Evolutionary conservation across 2,797 vertebrate genomes (phyloP), one percentile per base, ranked within the genome.

Genomic region (Sandelia bainsii): DNA sequence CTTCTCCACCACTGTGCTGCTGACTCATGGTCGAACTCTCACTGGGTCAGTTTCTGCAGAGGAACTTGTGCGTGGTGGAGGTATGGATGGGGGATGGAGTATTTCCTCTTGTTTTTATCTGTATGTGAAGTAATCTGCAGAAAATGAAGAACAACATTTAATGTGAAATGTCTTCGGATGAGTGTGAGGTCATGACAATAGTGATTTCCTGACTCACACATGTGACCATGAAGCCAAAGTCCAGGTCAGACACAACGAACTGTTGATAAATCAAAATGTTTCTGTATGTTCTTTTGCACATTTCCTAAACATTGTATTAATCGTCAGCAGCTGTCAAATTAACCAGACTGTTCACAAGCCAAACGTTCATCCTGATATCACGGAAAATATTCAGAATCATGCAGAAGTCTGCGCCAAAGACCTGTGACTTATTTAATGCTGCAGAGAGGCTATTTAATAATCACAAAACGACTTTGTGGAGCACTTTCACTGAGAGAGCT

Each of bases 101-200:
- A 10, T 37, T 37, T 34, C 32, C 32, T 34, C 32, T 34, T 5
- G 8, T 5, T 42, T 46, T 62, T 51, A 60, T 77, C 37, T 56
- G 56, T 8, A 11, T 8, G 44, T 25, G 12, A 62, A 67, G 49
- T 59, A 86, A 81, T 50, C 58, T 12, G 27, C 25, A 61, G 27
- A 57, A 17, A 69, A 40, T 29, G 10, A n/a, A 52, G 4, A 53
- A 1, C n/a, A n/a, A n/a, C n/a, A n/a, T n/a, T n/a, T n/a, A n/a
- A n/a, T n/a, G n/a, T n/a, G n/a, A n/a, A n/a, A n/a, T n/a, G n/a
- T n/a, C n/a, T n/a, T n/a, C n/a, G n/a, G 25, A 25, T 25, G 25
- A 25, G 1, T 14, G 17, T 0, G 42, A 62, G 22, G 23, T 32
- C 51, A 11, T 12, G 40, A 53, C 32, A 46, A 25, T 1, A 16